Evolutionary conservation across 1,140 invertebrate genomes (phyloP), one percentile per base, ranked within the genome.

Genomic region (Brachystomella parvula): DNA sequence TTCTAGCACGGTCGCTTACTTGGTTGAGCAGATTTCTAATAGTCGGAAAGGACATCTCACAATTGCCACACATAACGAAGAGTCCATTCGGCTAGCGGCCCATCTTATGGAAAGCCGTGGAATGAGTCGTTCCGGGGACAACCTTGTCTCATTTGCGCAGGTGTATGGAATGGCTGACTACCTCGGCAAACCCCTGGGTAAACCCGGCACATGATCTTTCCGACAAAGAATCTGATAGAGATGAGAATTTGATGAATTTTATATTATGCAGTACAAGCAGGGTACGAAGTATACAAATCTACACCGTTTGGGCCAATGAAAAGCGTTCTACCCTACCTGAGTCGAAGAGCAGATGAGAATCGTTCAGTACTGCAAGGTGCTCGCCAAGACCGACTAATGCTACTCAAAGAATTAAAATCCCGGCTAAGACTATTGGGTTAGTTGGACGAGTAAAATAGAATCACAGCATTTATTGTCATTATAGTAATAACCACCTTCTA

Each of bases 81-180:
- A 65, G 3, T 75, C 75, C 0, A 74, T 80, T 26, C 58, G 66
- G 57, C 56, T 69, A 9, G 76, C 78, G 24, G 63, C 72, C 0
- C 49, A 66, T 19, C 39, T n/a, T 1, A 69, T 78, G 64, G 65
- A 69, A 28, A 58, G 71, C 2, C 62, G 75, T 56, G 57, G 49
- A 3, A 64, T 74, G 1, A 1, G 49, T 6, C 68, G 60, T 1
- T n/a, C n/a, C n/a, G 60, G 35, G 2, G 70, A 59, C 2, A 3
- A 30, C 19, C 26, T 63, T n/a, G 75, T 83, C 35, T 80, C 78
- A 60, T 83, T 83, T 76, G 82, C 79, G 3, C 82, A 83, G 70
- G 76, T 83, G 17, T 78, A 81, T 57, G 82, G 82, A 28, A 83
- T 84, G 82, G 81, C 81, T 70, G 82, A 83, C 60, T 81, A 84